These are phyloP conservation scores for Tetraodon nigroviridis DNA, from an alignment of 2,113 vertebrate genomes.

Conservation along the genomic window DNA sequence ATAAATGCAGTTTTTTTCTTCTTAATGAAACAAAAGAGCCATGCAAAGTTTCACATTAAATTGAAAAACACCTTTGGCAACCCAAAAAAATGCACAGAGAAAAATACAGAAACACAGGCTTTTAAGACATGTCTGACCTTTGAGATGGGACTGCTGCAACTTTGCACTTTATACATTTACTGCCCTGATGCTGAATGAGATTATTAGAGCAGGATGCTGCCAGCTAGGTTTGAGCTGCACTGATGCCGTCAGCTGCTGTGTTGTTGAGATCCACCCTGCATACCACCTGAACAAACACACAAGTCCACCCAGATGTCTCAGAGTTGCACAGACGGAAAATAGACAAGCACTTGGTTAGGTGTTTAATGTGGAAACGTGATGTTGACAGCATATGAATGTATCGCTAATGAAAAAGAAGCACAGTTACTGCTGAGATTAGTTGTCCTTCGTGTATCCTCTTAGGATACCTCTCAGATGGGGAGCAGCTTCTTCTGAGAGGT, in stretches of 20 bases:
- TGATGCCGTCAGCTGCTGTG: conserved; percentile 19
- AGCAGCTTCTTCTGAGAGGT: conserved; percentile 27
- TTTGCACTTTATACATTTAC: conserved; percentile 58
- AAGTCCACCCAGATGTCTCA: conserved; percentile 41
- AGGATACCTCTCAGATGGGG: conserved; percentile 34
- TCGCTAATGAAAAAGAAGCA: conserved; percentile 26
- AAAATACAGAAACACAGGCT: conserved; percentile 17
- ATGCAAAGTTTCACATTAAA: neutral
- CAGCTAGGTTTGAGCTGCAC: conserved; percentile 45
- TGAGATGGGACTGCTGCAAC: conserved; percentile 26
- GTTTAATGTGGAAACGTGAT: conserved; percentile 3
- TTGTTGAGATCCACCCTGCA: conserved; percentile 51
- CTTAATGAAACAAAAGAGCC: neutral
- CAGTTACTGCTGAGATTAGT: conserved; percentile 16
- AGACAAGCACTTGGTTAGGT: too few species aligned
- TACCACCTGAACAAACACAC: conserved; percentile 34
- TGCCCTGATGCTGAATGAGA: conserved; percentile 49
- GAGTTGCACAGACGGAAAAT: conserved; percentile 21
- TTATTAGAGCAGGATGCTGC: conserved; percentile 38
- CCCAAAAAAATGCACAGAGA: conserved; percentile 29
- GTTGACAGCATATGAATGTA: conserved; percentile 57
- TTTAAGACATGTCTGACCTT: neutral
- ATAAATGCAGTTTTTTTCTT: neutral
- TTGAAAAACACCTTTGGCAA: neutral
- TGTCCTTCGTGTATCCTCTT: conserved; percentile 47